Evolutionary conservation across 2,888 invertebrate genomes (phyloP), one percentile per base, ranked within the genome.

Genomic region (Coelinius sp.): DNA sequence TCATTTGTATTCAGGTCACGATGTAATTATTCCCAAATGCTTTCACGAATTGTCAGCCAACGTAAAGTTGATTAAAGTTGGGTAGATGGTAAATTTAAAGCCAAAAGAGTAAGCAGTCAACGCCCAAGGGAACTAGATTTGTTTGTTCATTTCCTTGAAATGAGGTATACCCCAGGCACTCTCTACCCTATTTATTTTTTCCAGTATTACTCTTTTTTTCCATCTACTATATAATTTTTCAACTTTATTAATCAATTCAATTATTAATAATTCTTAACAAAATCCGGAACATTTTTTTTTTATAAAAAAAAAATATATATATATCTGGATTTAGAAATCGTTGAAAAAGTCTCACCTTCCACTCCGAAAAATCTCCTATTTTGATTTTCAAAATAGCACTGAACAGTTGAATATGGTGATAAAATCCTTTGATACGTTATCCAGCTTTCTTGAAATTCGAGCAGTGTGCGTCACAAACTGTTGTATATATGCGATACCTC

Each of bases 361-460:
- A 12, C 14, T 25, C 25, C 27, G 25, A 25, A 8, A 53, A 53
- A 3, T 25, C n/a, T 12, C 24, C 41, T 41, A 41, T 41, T 41
- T 12, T 41, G 3, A 41, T 41, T 41, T 12, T 6, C 5, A n/a
- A 41, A n/a, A n/a, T n/a, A n/a, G n/a, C n/a, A n/a, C n/a, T n/a
- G n/a, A n/a, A n/a, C n/a, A n/a, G n/a, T n/a, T n/a, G n/a, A n/a
- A n/a, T n/a, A n/a, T n/a, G n/a, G n/a, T n/a, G n/a, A n/a, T n/a
- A n/a, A 35, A 31, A 70, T 56, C 65, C 70, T 65, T 65, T 59
- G 71, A 71, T 62, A 71, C 14, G n/a, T 24, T n/a, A 31, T 25
- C 46, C 35, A 27, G 5, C 25, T 20, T n/a, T 27, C 46, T 66
- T 22, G 59, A 66, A 22, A 56, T 46, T 22, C 6, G 35, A 67